Percentiles rank a stretch among this genome's conserved stretches.
Evolutionary conservation across 2,113 vertebrate species (phyloP).

Genomic region (Leucoraja erinaceus): DNA sequence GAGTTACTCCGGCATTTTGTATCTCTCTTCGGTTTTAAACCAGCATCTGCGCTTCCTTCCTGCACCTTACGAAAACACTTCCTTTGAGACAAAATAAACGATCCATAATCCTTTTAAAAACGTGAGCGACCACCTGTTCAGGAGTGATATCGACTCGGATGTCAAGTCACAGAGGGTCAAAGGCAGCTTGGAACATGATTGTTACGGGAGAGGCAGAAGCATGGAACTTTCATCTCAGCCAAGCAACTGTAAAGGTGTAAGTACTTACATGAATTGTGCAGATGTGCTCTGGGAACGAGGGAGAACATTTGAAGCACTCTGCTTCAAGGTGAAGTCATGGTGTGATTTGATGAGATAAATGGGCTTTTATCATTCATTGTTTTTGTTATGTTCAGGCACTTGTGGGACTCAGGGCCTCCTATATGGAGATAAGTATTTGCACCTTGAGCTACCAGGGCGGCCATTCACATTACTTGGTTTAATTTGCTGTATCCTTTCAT

Average conservation of each 20-base stretch:
- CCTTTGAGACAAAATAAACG: not conserved
- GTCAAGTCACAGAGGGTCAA: not conserved
- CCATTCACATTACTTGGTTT: not conserved
- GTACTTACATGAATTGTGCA: conserved; percentile 7
- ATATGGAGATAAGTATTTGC: not conserved
- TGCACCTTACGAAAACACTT: not conserved
- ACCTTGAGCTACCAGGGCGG: not conserved
- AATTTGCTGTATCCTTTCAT: not conserved
- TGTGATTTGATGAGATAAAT: conserved; percentile 31
- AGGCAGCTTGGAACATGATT: not conserved
- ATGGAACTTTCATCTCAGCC: not conserved
- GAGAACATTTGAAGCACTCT: not conserved
- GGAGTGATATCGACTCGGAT: not conserved
- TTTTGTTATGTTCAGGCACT: not conserved
- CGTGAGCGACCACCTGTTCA: not conserved
- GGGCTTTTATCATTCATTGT: conserved; percentile 18
- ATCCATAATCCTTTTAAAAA: not conserved
- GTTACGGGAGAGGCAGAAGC: not conserved
- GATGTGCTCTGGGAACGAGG: not conserved
- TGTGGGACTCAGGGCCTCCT: not conserved
- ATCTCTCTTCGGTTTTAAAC: no score
- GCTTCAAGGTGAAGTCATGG: conserved; percentile 17
- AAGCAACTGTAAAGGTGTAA: not conserved
- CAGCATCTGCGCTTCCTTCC: no score
- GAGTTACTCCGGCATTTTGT: no score